phyloP scores from a whole-genome alignment of 2,797 vertebrate species.

The Eidolon dupreanum region DNA sequence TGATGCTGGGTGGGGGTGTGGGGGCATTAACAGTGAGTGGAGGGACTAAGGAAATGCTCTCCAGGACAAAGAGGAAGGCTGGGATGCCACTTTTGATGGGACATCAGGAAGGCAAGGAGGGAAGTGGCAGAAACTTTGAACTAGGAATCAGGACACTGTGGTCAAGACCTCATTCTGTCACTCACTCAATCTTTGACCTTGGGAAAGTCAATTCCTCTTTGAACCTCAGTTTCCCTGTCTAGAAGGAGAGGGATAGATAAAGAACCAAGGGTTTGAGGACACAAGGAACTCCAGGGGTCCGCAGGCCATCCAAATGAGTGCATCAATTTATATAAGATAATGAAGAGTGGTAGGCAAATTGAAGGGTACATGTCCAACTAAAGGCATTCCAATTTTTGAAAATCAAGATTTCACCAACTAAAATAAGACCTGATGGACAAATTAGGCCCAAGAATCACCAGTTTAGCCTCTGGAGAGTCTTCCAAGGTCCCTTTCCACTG shows the following conservation, averaged over 20 bases:
- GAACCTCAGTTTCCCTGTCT: background rate
- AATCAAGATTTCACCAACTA: background rate
- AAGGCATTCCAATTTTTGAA: background rate
- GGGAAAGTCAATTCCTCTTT: background rate
- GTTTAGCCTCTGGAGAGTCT: background rate
- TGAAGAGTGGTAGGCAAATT: background rate
- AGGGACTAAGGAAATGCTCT: background rate
- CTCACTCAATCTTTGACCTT: background rate
- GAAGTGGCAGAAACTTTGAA: background rate
- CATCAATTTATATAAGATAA: background rate
- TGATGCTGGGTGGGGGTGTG: too few species aligned
- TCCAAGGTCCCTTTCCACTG: background rate
- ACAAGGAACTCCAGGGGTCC: background rate
- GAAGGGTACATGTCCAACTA: background rate
- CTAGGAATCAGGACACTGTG: background rate
- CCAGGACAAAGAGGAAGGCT: background rate
- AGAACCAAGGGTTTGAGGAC: background rate
- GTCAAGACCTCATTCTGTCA: background rate
- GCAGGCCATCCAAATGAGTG: background rate
- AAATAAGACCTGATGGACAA: background rate
- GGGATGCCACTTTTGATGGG: background rate
- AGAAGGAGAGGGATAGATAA: background rate
- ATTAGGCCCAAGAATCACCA: background rate
- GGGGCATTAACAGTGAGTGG: background rate
- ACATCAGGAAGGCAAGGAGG: background rate